Evolutionary conservation across 2,113 vertebrate species (phyloP), one percentile per base, ranked within the genome.

Genomic region (Fulmarus glacialis): DNA sequence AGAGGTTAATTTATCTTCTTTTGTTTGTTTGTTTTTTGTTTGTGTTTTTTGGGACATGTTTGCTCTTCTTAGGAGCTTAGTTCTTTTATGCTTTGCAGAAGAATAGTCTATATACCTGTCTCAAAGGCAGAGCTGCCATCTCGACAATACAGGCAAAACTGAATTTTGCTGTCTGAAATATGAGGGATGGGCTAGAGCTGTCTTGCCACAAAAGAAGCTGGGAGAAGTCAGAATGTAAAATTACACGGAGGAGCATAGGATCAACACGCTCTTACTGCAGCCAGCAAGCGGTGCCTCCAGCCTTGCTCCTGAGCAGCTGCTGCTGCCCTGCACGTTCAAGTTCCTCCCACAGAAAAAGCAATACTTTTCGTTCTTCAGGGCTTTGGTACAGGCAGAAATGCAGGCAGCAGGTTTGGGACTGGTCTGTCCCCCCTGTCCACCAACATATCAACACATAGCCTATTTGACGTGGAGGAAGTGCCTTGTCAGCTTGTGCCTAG

Each of bases 231-330:
- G 82, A 68, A 73, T 9, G 8, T 34, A 34, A 75, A 81, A 82
- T 29, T 15, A 68, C 5, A 14, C 1, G 5, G n/a, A 63, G 32
- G 21, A 75, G 52, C 2, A 2, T 19, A 15, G 60, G 30, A 68
- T 67, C 13, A 63, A 21, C n/a, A 22, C 0, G 0, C 4, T 71
- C 22, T 32, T 21, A 32, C 42, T 2, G 15, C 40, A 68, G 36
- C n/a, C 73, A 75, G 73, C n/a, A 34, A 34, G 22, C 0, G 1
- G 34, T 66, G 50, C 20, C 30, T 86, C 66, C 71, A 64, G 56
- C 34, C 12, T 36, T 27, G 43, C 38, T 87, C 63, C 84, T 8
- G 34, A 89, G 63, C 59, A 24, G 78, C 64, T 85, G 52, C 68
- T 74, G 67, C 60, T 24, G 24, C 73, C 38, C 47, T 58, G 38